Evolutionary conservation across 2,113 vertebrate species (phyloP).

Genomic region (Catharus minimus): DNA sequence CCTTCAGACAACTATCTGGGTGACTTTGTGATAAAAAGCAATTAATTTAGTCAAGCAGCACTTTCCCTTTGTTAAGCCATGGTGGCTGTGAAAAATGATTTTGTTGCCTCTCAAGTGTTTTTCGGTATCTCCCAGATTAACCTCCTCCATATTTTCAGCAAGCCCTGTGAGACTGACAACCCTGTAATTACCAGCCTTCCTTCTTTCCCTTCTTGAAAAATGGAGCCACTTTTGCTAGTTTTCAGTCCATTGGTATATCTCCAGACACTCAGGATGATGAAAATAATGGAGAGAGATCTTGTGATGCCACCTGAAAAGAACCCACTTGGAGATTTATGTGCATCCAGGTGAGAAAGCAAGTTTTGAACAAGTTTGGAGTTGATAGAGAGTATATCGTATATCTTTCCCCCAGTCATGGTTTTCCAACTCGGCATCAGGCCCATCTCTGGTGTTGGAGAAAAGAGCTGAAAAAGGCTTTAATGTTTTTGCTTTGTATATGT

Average conservation of each 20-base stretch:
- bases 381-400: background rate
- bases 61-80: accelerated
- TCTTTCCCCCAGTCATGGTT: too few relatives aligned
- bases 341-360: background rate
- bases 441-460: background rate
- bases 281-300: background rate
- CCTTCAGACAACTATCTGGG: background rate
- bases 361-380: background rate
- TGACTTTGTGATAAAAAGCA: background rate
- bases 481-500: background rate
- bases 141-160: background rate
- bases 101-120: background rate
- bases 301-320: background rate
- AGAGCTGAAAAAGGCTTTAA: background rate
- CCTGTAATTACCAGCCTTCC: background rate
- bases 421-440: background rate
- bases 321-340: background rate
- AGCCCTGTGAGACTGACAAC: background rate
- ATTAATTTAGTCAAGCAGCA: background rate
- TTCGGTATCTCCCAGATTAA: background rate
- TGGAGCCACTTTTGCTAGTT: background rate
- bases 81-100: background rate
- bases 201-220: background rate
- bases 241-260: background rate
- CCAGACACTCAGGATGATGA: background rate